Conservation (phyloP, 2,113 vertebrate species). For the Muntiacus muntjak region DNA sequence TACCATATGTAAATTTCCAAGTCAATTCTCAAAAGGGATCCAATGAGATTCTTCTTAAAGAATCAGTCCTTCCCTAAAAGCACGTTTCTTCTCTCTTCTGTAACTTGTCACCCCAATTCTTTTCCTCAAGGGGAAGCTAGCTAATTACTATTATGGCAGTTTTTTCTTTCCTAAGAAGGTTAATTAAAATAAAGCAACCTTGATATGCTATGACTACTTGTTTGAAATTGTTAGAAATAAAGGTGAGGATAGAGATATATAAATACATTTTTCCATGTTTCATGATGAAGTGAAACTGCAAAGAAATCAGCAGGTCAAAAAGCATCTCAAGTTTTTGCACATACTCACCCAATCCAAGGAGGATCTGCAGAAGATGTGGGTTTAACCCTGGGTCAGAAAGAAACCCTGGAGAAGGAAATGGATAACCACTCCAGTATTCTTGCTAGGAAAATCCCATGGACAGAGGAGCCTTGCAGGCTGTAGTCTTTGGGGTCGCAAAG, state of each 20-base stretch:
- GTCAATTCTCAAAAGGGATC: background rate
- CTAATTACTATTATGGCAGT: background rate
- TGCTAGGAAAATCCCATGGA: background rate
- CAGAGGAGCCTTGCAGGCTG: background rate
- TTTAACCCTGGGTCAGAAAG: background rate
- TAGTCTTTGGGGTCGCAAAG: background rate
- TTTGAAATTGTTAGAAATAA: background rate
- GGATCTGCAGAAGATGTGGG: background rate
- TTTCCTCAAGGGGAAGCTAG: background rate
- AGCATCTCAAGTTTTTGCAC: background rate
- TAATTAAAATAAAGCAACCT: constrained; percentile 9
- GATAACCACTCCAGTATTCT: background rate
- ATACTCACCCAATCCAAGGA: background rate
- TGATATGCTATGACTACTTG: background rate
- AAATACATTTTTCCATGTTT: background rate
- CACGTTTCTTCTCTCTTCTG: background rate
- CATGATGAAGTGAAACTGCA: background rate
- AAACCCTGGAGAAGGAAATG: background rate
- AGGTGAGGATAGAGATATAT: background rate
- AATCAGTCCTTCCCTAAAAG: background rate
- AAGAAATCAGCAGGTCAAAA: background rate
- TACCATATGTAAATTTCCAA: background rate
- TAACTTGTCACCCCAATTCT: background rate
- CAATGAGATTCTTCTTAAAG: background rate
- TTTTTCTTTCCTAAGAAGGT: background rate